These are phyloP conservation scores for Paracyclopina nana DNA, from an alignment of 1,140 invertebrate genomes.

Conservation along the genomic window DNA sequence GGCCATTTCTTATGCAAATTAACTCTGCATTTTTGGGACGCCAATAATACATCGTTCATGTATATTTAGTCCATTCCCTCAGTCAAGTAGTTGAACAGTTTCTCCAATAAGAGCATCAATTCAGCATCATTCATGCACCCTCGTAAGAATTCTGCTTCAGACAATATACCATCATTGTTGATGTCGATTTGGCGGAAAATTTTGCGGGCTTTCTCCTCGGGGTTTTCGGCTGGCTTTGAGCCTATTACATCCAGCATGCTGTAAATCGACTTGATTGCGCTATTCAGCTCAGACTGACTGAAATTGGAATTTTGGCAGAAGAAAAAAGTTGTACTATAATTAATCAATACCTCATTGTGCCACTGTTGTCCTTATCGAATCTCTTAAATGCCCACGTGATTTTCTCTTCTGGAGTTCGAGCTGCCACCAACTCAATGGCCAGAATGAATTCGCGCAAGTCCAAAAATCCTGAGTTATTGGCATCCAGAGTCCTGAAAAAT, in stretches of 20 bases:
- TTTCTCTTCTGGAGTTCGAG: conserved; percentile 6
- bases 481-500: conserved; percentile 1
- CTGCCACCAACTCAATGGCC: not conserved
- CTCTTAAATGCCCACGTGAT: conserved; percentile 6
- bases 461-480: not conserved
- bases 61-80: not conserved
- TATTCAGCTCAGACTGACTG: not conserved
- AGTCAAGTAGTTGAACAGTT: not conserved
- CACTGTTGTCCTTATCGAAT: conserved; percentile 2
- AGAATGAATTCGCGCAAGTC: conserved; percentile 1
- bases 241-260: not conserved
- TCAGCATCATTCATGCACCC: conserved; percentile 9
- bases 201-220: not conserved
- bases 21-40: too few species aligned
- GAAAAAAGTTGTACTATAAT: too few species aligned
- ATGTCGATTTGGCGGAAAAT: conserved; percentile 13
- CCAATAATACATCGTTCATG: too few species aligned
- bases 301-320: too few species aligned
- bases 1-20: too few species aligned
- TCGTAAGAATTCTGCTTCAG: conserved; percentile 10
- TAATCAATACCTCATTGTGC: too few species aligned
- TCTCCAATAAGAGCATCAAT: not conserved
- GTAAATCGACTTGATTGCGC: not conserved
- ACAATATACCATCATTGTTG: conserved; percentile 9
- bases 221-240: not conserved